Conservation (phyloP, 2,113 vertebrate genomes). For the Cichladusa arquata region DNA sequence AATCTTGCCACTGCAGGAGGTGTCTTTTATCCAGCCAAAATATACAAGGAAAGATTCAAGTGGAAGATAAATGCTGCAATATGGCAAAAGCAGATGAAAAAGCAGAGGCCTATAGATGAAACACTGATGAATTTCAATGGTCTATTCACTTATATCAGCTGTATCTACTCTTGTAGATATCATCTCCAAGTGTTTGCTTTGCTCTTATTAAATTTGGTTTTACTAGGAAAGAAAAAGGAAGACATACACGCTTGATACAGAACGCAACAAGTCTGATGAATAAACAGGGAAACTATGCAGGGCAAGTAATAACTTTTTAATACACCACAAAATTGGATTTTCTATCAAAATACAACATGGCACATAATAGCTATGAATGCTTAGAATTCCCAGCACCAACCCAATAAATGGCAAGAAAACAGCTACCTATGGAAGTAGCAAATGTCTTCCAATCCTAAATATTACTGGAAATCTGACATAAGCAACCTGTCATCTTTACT, state of each 20-base stretch:
- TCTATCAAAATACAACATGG: not conserved
- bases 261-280: not conserved
- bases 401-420: not conserved
- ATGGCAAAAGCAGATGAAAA: not conserved
- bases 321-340: not conserved
- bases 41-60: not conserved
- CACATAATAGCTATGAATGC: not conserved
- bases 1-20: not conserved
- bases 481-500: not conserved
- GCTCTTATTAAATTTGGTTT: not conserved
- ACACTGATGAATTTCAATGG: not conserved
- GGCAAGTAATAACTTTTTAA: not conserved
- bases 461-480: not conserved
- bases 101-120: not conserved
- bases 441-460: not conserved
- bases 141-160: not conserved
- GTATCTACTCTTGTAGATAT: not conserved
- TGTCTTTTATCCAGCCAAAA: not conserved
- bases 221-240: not conserved
- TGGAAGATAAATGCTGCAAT: not conserved
- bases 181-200: not conserved
- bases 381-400: not conserved
- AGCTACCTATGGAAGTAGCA: not conserved
- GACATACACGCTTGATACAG: not conserved
- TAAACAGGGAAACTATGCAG: not conserved